Evolutionary conservation across 2,888 invertebrate species (phyloP), one percentile per base, ranked within the genome.

Genomic region (Oligia latruncula): DNA sequence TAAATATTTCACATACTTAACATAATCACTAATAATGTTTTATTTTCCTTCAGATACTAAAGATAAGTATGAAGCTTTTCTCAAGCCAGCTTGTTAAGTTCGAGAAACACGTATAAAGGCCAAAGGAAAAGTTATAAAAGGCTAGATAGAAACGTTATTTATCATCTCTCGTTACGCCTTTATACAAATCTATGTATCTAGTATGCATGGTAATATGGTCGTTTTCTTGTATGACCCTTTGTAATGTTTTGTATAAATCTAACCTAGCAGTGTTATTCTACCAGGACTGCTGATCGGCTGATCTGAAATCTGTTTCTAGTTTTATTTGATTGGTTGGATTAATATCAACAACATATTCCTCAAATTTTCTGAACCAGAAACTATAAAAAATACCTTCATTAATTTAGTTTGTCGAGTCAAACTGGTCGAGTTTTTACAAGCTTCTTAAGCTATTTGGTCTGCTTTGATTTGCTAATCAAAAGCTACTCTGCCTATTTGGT

Each of bases 91-190:
- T 80, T 55, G 72, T 83, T 77, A 67, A 9, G 40, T 60, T 64
- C n/a, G 55, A 75, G 64, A 83, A 70, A 77, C 85, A 75, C 68
- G 86, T 77, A 5, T 58, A 15, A 70, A 17, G 87, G 85, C 83
- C 83, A 85, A 43, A 73, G 77, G 74, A 86, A 86, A 85, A 70
- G 75, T 74, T 68, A 40, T 62, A 60, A 62, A 76, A 71, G 80
- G 77, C 29, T 73, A 43, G n/a, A 40, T 74, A 73, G 71, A 60
- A 77, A 83, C 15, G 70, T 73, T 64, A 77, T 77, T 86, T 74
- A 76, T 43, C 35, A 66, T 74, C 5, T 43, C 62, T 82, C 15
- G 52, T 73, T 76, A 72, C 2, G 9, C 20, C 4, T 49, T 52
- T 23, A 65, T 20, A 66, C 20, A 40, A 52, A 64, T 29, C 5